Conservation (phyloP, 2,113 vertebrate species). For the Aramus guarauna region DNA sequence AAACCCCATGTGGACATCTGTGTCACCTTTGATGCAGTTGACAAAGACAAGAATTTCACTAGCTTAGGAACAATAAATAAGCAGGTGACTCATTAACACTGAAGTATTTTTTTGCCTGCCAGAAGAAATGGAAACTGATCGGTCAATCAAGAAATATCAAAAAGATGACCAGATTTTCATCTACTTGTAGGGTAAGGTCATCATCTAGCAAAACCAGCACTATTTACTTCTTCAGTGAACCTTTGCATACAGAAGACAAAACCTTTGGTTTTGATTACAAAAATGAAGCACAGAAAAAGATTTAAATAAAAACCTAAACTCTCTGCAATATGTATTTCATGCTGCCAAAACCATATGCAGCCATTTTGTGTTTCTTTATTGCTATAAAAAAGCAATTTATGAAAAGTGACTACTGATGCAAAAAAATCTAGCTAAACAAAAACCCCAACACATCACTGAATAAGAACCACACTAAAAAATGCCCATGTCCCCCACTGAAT, state of each 20-base stretch:
- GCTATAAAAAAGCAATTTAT: background rate
- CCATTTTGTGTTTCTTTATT: slow-evolving; percentile 16
- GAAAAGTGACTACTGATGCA: background rate
- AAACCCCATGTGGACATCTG: accelerated
- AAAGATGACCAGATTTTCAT: background rate
- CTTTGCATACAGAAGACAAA: background rate
- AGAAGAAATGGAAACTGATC: background rate
- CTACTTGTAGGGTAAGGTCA: background rate
- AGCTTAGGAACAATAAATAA: background rate
- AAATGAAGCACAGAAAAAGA: background rate
- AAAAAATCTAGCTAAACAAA: background rate
- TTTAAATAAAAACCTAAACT: background rate
- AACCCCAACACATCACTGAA: accelerated
- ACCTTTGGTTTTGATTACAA: background rate
- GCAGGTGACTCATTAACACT: accelerated
- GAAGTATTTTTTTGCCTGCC: background rate
- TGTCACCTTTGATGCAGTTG: background rate
- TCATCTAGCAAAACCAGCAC: background rate
- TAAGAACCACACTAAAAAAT: background rate
- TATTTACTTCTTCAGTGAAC: background rate
- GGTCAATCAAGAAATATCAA: background rate
- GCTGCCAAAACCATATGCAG: background rate
- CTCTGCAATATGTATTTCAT: background rate
- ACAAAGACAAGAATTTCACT: background rate
- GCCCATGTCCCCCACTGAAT: background rate